phyloP scores from a whole-genome alignment of 2,113 vertebrate genomes.

The Hypocryptadius cinnamomeus region DNA sequence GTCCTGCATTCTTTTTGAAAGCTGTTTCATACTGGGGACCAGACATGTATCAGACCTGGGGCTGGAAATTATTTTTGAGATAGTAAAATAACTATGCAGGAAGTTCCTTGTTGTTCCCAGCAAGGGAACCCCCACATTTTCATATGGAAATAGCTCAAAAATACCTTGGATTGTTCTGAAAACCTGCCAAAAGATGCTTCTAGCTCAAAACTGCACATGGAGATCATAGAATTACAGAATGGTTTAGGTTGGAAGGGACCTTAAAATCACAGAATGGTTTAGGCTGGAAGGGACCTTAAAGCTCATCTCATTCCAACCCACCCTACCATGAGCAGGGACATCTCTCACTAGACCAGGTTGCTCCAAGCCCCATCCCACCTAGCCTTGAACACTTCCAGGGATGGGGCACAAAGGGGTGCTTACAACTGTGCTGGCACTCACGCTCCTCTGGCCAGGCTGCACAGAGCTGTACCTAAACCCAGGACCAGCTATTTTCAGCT shows the following conservation, averaged over 20 bases:
- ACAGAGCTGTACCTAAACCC: not conserved
- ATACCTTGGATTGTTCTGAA: not conserved
- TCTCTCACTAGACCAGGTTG: not conserved
- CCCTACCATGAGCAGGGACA: not conserved
- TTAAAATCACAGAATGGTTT: not conserved
- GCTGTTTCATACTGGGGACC: not conserved
- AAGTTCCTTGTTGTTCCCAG: slow-evolving; percentile 23
- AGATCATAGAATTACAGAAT: not conserved
- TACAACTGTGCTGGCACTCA: not conserved
- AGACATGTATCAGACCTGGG: not conserved
- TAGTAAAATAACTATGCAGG: slow-evolving; percentile 2
- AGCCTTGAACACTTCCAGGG: not conserved
- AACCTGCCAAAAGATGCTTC: not conserved
- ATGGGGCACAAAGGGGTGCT: not conserved
- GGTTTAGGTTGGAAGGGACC: not conserved
- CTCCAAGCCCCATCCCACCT: not conserved
- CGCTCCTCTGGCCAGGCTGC: not conserved
- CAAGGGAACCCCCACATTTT: not conserved
- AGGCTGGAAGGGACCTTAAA: not conserved
- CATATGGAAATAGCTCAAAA: not conserved
- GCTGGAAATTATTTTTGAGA: not conserved
- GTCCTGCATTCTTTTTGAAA: not conserved
- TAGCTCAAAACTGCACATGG: not conserved
- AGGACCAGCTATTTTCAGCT: not conserved
- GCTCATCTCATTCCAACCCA: not conserved